Evolutionary conservation across 1,140 invertebrate genomes (phyloP).

Genomic region (Sesamia nonagrioides): DNA sequence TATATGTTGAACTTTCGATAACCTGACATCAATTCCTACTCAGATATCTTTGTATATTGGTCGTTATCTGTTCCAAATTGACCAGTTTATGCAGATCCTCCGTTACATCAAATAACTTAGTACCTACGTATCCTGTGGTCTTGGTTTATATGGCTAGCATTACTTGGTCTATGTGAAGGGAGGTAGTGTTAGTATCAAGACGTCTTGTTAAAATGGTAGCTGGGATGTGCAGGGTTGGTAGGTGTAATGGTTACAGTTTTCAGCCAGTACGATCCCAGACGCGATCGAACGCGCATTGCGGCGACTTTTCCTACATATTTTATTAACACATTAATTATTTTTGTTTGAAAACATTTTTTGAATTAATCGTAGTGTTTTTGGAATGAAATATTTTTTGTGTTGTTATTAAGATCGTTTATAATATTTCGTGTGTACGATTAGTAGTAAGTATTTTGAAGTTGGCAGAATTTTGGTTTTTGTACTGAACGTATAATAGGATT

Average conservation of each 20-base stretch:
- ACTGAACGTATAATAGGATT: too few relatives aligned
- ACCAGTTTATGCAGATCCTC: neutral
- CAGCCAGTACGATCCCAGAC: slow-evolving; percentile 61
- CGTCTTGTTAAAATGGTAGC: slow-evolving; percentile 24
- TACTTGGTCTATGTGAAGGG: neutral
- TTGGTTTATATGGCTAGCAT: neutral
- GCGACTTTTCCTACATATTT: neutral
- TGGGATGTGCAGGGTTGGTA: slow-evolving; percentile 42
- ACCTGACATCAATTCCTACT: neutral
- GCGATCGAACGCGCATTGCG: slow-evolving; percentile 57
- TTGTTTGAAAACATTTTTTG: neutral
- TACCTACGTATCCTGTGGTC: neutral
- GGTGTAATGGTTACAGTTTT: slow-evolving; percentile 60
- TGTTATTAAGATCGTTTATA: neutral
- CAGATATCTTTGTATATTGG: neutral
- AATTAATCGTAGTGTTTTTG: neutral
- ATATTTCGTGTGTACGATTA: neutral
- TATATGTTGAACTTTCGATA: neutral
- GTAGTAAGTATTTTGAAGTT: slow-evolving; percentile 11
- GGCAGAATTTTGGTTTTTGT: neutral
- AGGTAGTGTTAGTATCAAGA: neutral
- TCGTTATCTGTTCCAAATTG: neutral
- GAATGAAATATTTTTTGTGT: neutral
- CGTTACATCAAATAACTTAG: neutral
- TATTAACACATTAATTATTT: neutral